Evolutionary conservation across 2,888 invertebrate genomes (phyloP).

Genomic region (Cerastoderma edule): DNA sequence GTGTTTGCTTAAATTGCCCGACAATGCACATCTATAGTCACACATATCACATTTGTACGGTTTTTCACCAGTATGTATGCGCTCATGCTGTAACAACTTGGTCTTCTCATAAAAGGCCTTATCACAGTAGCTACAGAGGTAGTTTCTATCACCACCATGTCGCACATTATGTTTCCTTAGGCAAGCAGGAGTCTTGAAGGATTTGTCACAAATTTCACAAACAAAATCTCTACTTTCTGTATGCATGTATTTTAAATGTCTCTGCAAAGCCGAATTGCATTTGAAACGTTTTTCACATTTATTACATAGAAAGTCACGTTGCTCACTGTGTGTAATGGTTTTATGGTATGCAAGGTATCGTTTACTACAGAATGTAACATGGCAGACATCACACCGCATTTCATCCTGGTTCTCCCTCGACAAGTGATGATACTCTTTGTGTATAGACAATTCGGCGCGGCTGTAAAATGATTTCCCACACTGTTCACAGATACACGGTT

Average conservation of each 20-base stretch:
- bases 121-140: slow-evolving; percentile 39
- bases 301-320: slow-evolving; percentile 38
- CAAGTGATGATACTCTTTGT: slow-evolving; percentile 45
- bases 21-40: slow-evolving; percentile 45
- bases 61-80: slow-evolving; percentile 47
- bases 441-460: slow-evolving; percentile 36
- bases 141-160: slow-evolving; percentile 39
- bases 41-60: slow-evolving; percentile 47
- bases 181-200: slow-evolving; percentile 40
- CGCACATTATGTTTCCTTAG: slow-evolving; percentile 39
- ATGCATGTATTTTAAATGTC: slow-evolving; percentile 47
- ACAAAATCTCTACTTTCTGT: slow-evolving; percentile 28
- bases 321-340: slow-evolving; percentile 43
- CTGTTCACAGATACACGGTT: slow-evolving; percentile 51
- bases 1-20: slow-evolving; percentile 52
- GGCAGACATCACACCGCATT: slow-evolving; percentile 37
- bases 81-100: slow-evolving; percentile 41
- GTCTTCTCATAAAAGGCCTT: slow-evolving; percentile 49
- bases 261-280: slow-evolving; percentile 30
- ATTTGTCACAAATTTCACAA: slow-evolving; percentile 44
- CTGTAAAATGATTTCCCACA: slow-evolving; percentile 45
- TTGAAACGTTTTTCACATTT: slow-evolving; percentile 47
- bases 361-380: slow-evolving; percentile 46
- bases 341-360: slow-evolving; percentile 48
- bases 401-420: slow-evolving; percentile 24